Base-by-base conservation (phyloP, 2,888 invertebrate genomes). In the Prenolepis imparis region DNA sequence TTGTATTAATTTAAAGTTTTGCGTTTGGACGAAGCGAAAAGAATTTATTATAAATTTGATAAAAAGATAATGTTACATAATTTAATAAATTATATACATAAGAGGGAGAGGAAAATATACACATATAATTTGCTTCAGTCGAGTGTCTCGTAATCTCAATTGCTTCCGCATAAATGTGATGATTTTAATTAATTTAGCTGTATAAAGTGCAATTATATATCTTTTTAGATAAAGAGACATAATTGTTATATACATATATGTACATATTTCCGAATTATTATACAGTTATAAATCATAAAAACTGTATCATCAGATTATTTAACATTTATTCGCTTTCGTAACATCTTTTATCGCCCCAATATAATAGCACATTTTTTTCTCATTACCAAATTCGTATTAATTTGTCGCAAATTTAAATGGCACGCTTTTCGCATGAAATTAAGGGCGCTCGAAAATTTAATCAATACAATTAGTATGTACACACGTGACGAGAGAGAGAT, bases 231-330 rank as follows among this genome's bases (percentile, higher is more conserved):
- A 3, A 18, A 24, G 1, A 28, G n/a, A 73, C 28, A 28, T 57
- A 24, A 72, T n/a, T n/a, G 15, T 72, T 72, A n/a, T n/a, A n/a
- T n/a, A n/a, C n/a, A n/a, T n/a, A n/a, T n/a, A n/a, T n/a, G n/a
- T n/a, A n/a, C n/a, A 15, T 55, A 39, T 24, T 57, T 72, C 6
- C 48, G 55, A 28, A 72, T 55, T 21, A 73, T 73, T 41, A 73
- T n/a, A 15, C 11, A 5, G 21, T 55, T 72, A 39, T 24, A 72
- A 72, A 39, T 6, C 15, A 28, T 6, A 18, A 48, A 39, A 57
- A 59, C 1, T 59, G 18, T 0, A 59, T 73, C 59, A 73, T 59
- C 72, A 4, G 24, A 8, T 73, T 73, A 59, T 57, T 39, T 24
- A 36, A 55, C 21, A 21, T 6, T 70, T n/a, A 48, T 48, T 44